phyloP scores from a whole-genome alignment of 2,888 invertebrate genomes.

The Drosophila diplacantha region DNA sequence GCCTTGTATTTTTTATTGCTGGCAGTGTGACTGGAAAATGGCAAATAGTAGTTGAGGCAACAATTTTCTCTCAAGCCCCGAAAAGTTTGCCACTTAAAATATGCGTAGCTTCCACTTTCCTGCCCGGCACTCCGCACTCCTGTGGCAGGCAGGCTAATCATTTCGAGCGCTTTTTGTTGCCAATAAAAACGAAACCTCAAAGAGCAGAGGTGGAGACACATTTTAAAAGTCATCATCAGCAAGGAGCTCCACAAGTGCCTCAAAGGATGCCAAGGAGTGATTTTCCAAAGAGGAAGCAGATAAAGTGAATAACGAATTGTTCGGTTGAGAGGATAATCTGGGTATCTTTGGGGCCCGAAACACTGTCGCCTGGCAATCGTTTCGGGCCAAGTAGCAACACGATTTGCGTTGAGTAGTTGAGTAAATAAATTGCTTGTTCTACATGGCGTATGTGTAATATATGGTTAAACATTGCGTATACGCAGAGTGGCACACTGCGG shows the following conservation, averaged over 20 bases:
- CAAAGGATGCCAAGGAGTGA: slow-evolving; percentile 10
- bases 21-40: slow-evolving; percentile 49
- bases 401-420: slow-evolving; percentile 22
- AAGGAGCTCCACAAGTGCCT: slow-evolving; percentile 23
- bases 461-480: slow-evolving; percentile 29
- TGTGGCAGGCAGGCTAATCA: slow-evolving; percentile 42
- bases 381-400: slow-evolving; percentile 25
- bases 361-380: slow-evolving; percentile 22
- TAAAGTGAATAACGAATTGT: slow-evolving; percentile 25
- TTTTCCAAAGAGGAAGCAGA: slow-evolving; percentile 6
- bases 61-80: slow-evolving; percentile 54
- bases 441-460: slow-evolving; percentile 37
- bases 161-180: slow-evolving; percentile 42
- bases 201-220: slow-evolving; percentile 19
- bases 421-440: slow-evolving; percentile 29
- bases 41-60: slow-evolving; percentile 59
- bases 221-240: slow-evolving; percentile 40
- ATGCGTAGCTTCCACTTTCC: slow-evolving; percentile 52
- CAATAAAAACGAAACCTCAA: slow-evolving; percentile 16
- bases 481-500: slow-evolving; percentile 22
- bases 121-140: not conserved
- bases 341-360: slow-evolving; percentile 37
- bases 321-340: slow-evolving; percentile 46
- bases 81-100: slow-evolving; percentile 67
- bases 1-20: slow-evolving; percentile 63